phyloP scores from a whole-genome alignment of 1,140 invertebrate species.

The Brachionus plicatilis region DNA sequence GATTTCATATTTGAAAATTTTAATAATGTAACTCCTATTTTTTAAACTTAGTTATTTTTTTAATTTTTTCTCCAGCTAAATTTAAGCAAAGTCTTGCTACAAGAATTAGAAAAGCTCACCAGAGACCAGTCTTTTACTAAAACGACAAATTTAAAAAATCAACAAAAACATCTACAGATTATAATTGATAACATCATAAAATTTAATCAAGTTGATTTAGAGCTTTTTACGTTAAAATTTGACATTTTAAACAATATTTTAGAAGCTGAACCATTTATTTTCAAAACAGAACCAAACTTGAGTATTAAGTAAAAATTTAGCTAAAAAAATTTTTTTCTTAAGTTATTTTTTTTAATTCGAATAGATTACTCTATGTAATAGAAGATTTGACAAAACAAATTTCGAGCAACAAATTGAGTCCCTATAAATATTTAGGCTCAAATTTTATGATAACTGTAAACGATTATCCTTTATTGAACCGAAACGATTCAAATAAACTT shows the following conservation, averaged over 20 bases:
- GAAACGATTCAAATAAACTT: neutral
- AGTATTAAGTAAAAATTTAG: neutral
- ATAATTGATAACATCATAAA: neutral
- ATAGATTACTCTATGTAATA: neutral
- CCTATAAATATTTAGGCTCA: neutral
- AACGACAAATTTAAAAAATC: neutral
- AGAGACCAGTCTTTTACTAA: neutral
- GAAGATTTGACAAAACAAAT: neutral
- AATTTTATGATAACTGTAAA: neutral
- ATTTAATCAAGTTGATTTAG: neutral
- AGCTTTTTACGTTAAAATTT: neutral
- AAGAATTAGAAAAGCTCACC: neutral
- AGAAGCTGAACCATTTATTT: neutral
- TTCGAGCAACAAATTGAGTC: neutral
- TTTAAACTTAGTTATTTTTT: neutral
- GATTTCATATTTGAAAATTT: neutral
- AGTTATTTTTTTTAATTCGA: neutral
- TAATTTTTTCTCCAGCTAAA: neutral
- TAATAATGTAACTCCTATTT: neutral
- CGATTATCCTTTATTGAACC: neutral
- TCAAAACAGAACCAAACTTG: neutral
- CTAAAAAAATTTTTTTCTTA: too few species aligned
- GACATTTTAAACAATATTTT: conserved; percentile 13
- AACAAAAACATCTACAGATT: neutral
- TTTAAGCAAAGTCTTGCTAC: neutral